Conservation (phyloP, 2,888 invertebrate genomes). For the Pecten maximus region DNA sequence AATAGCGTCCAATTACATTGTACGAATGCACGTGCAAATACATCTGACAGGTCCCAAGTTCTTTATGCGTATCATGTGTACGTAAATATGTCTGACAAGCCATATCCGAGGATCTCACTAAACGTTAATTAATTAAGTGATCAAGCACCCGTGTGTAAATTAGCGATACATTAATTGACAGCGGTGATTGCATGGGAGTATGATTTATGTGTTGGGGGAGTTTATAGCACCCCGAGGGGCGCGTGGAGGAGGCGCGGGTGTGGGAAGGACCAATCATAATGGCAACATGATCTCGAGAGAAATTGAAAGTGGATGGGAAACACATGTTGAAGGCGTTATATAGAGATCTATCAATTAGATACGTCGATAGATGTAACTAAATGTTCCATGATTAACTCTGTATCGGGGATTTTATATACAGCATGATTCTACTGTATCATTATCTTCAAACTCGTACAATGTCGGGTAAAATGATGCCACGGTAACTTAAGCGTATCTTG, state of each 20-base stretch:
- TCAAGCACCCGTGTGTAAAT: constrained; percentile 41
- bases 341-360: constrained; percentile 20
- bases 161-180: constrained; percentile 37
- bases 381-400: constrained; percentile 4
- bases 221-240: constrained; percentile 7
- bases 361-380: neutral
- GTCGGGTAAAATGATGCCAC: neutral
- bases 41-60: neutral
- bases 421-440: neutral
- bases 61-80: neutral
- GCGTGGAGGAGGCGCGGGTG: neutral
- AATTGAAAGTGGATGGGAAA: constrained; percentile 8
- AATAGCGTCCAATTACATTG: no score
- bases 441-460: neutral
- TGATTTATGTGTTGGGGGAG: constrained; percentile 26
- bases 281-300: neutral
- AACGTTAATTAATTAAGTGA: constrained; percentile 45
- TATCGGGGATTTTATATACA: neutral
- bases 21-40: no score
- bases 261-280: neutral
- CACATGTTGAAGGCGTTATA: neutral
- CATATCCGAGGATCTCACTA: constrained; percentile 26
- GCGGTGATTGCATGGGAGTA: neutral
- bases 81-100: neutral
- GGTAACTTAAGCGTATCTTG: neutral